phyloP scores from a whole-genome alignment of 1,140 invertebrate genomes.

The Coelopa frigida region DNA sequence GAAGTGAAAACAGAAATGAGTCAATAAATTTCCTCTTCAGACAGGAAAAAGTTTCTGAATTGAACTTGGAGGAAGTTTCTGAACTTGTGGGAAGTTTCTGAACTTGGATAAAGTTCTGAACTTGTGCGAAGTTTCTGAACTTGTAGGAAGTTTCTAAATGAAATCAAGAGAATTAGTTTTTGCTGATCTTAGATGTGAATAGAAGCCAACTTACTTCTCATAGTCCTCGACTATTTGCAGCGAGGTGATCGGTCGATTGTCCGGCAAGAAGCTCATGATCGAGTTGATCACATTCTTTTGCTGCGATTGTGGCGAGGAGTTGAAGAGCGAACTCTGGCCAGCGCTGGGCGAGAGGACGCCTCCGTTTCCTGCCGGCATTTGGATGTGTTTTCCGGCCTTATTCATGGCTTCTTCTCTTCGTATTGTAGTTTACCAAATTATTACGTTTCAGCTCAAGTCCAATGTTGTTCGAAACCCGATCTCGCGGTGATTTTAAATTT shows the following conservation, averaged over 20 bases:
- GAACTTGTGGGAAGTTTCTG: too few species aligned
- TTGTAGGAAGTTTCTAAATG: too few species aligned
- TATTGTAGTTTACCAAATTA: slow-evolving; percentile 1
- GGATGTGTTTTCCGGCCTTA: slow-evolving; percentile 38
- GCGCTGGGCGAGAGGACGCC: background rate
- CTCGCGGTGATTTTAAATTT: too few species aligned
- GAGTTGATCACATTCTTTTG: slow-evolving; percentile 41
- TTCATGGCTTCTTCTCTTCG: slow-evolving; percentile 34
- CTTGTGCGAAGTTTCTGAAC: too few species aligned
- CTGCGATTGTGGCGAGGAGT: slow-evolving; percentile 11
- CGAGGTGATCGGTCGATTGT: slow-evolving; percentile 73
- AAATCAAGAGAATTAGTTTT: too few species aligned
- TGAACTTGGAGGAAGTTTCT: too few species aligned
- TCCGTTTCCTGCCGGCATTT: slow-evolving; percentile 20
- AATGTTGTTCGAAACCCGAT: too few species aligned
- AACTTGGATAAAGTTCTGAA: too few species aligned
- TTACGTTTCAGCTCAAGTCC: slow-evolving; percentile 3
- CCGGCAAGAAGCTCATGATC: slow-evolving; percentile 52
- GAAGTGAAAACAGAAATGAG: too few species aligned
- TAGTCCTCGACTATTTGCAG: slow-evolving; percentile 70
- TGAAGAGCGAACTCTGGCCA: slow-evolving; percentile 17
- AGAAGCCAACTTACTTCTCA: slow-evolving; percentile 45
- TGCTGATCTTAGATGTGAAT: background rate
- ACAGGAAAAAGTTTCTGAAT: too few species aligned
- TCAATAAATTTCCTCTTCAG: too few species aligned